These are phyloP conservation scores for Drosophila atripex DNA, from an alignment of 2,888 invertebrate species.

Conservation along the genomic window DNA sequence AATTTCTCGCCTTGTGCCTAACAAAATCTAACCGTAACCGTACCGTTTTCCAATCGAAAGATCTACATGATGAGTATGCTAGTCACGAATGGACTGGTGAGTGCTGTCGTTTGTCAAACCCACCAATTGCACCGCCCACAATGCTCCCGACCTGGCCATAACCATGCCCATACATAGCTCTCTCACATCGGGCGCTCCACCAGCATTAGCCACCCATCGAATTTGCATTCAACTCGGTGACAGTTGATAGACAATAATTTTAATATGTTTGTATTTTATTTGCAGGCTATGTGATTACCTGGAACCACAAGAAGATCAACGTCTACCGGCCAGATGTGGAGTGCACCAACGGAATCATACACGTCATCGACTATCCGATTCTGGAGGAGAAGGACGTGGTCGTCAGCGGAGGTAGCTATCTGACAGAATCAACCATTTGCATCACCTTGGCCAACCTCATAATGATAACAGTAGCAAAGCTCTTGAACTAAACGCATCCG, in stretches of 20 bases:
- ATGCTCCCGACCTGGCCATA: constrained; percentile 24
- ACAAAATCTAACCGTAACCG: constrained; percentile 41
- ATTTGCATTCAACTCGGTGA: background rate
- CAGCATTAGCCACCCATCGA: constrained; percentile 61
- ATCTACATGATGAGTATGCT: constrained; percentile 83
- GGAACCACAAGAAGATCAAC: constrained; percentile 93
- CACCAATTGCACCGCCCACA: constrained; percentile 59
- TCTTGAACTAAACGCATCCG: constrained; percentile 78
- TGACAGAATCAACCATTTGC: constrained; percentile 81
- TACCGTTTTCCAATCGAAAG: constrained; percentile 64
- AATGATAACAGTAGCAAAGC: constrained; percentile 83
- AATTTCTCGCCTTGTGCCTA: constrained; percentile 45
- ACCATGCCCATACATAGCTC: constrained; percentile 43
- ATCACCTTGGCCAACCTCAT: constrained; percentile 83
- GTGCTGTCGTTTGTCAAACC: constrained; percentile 72
- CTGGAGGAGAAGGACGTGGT: constrained; percentile 92
- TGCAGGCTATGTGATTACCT: constrained; percentile 92
- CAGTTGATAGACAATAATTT: background rate
- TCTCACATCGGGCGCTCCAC: constrained; percentile 28
- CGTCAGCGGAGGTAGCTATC: constrained; percentile 85
- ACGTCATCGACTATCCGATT: constrained; percentile 95
- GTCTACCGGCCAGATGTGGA: constrained; percentile 96
- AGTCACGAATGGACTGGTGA: constrained; percentile 84
- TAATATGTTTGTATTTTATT: constrained; percentile 18
- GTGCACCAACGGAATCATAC: constrained; percentile 97